Evolutionary conservation across 2,888 invertebrate species (phyloP), one percentile per base, ranked within the genome.

Genomic region (Pomacea canaliculata): DNA sequence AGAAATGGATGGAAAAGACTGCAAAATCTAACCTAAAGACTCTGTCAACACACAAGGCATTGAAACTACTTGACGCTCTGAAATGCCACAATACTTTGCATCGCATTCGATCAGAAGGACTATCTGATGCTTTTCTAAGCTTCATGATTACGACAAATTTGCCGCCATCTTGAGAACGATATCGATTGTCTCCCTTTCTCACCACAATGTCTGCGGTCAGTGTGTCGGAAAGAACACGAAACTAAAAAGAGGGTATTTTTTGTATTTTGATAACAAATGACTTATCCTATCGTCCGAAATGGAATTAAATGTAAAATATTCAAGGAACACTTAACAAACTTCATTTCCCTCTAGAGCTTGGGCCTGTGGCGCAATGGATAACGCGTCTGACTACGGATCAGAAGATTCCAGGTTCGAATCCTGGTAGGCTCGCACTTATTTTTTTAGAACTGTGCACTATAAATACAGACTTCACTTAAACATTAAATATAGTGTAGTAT

Each of bases 71-170:
- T 62, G 59, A 48, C 9, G 69, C 63, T 16, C 19, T 62, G 18
- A 74, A 63, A 19, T 74, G 60, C 74, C 74, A 74, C 27, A 74
- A 49, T 18, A 74, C 69, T 62, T 19, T 13, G 46, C 69, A 69
- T 18, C 68, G 74, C 23, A 68, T 23, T 19, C 27, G 37, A 23
- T 69, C 74, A 10, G 48, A 19, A n/a, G 27, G 48, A 16, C 23
- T 63, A 8, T 74, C 74, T 59, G 60, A 2, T 23, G 37, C 23
- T 62, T 74, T 74, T 27, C 68, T 69, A 16, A 49, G 19, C 62
- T 74, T 74, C 74, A 74, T 74, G 16, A 27, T 5, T 37, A 37
- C 4, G 5, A 37, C 37, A 19, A 27, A 46, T 27, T 49, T 63
- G 74, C 69, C 74, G 68, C 74, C 69, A 74, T 69, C 23, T 69